Conservation (phyloP, 2,797 vertebrate genomes). For the Fistularia tabacaria region DNA sequence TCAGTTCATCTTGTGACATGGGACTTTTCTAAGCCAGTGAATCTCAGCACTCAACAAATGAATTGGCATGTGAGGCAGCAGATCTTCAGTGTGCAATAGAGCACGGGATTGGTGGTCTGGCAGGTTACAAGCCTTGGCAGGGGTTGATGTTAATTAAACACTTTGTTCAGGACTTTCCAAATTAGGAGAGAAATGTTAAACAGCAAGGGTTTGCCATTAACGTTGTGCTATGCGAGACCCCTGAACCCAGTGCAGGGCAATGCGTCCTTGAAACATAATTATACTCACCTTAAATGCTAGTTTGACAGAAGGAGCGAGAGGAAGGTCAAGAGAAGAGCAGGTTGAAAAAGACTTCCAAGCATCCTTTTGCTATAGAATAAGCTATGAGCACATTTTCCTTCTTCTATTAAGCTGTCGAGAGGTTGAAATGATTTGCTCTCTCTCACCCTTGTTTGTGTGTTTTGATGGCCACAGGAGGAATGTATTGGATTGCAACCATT, state of each 20-base stretch:
- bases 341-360: conserved; percentile 12
- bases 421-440: conserved; percentile 43
- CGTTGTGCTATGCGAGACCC: conserved; percentile 20
- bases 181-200: conserved; percentile 70
- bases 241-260: conserved; percentile 38
- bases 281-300: conserved; percentile 48
- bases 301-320: conserved; percentile 29
- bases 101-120: conserved; percentile 16
- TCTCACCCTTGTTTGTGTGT: conserved; percentile 22
- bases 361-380: conserved; percentile 33
- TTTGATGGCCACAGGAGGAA: conserved; percentile 56
- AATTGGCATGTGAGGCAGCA: conserved; percentile 35
- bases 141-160: conserved; percentile 65
- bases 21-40: conserved; percentile 34
- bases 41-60: conserved; percentile 48
- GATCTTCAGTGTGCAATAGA: conserved; percentile 13
- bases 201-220: conserved; percentile 47
- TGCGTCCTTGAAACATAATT: conserved; percentile 64
- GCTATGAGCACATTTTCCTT: conserved; percentile 11
- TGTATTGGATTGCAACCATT: conserved; percentile 53
- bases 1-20: conserved; percentile 24
- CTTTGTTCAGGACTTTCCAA: conserved; percentile 64
- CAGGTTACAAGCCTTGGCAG: conserved; percentile 44
- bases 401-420: conserved; percentile 34
- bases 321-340: no score